phyloP scores from a whole-genome alignment of 1,140 invertebrate species.

The Lasioglossum baleicum region DNA sequence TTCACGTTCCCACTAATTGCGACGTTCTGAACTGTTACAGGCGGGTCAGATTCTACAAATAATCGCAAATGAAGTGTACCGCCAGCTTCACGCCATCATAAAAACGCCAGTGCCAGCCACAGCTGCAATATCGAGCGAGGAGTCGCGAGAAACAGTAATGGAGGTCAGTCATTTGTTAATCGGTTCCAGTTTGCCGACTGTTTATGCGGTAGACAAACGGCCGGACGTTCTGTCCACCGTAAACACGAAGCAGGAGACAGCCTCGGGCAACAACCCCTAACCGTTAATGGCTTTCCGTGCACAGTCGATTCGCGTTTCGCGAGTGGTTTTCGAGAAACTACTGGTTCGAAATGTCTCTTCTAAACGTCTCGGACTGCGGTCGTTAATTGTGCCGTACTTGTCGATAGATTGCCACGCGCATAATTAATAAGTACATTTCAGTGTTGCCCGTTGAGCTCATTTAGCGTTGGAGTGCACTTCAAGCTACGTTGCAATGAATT shows the following conservation, averaged over 20 bases:
- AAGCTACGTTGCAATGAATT: too few relatives aligned
- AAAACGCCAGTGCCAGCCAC: neutral
- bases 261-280: constrained; percentile 48
- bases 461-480: too few relatives aligned
- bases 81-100: neutral
- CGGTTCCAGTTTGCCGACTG: constrained; percentile 60
- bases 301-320: constrained; percentile 15
- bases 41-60: too few relatives aligned
- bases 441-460: too few relatives aligned
- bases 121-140: neutral
- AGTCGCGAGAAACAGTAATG: neutral
- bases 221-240: constrained; percentile 18
- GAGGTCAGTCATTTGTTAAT: constrained; percentile 65
- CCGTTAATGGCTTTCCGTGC: constrained; percentile 52
- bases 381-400: neutral
- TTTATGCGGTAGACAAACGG: constrained; percentile 61
- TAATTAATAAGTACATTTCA: constrained; percentile 26
- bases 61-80: neutral
- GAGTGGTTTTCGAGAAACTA: neutral
- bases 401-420: neutral
- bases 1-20: too few relatives aligned
- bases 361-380: neutral
- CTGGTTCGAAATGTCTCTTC: constrained; percentile 3
- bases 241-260: constrained; percentile 28
- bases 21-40: too few relatives aligned